These are phyloP conservation scores for Nyctibius grandis DNA, from an alignment of 2,797 vertebrate genomes.

Conservation along the genomic window DNA sequence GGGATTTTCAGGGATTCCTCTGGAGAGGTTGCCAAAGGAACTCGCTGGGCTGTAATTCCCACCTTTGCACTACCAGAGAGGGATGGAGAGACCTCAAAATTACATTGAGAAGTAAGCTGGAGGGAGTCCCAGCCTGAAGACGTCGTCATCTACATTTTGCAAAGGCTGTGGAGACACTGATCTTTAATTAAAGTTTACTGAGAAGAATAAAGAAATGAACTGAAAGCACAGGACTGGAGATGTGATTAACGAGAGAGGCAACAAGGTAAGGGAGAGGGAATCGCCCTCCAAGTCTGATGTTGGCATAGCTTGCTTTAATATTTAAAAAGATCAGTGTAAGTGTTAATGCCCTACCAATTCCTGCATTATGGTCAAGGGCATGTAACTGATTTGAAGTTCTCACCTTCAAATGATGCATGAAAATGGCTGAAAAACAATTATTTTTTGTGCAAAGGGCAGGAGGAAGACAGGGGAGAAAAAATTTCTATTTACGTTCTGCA, in stretches of 20 bases:
- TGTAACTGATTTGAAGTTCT: not conserved
- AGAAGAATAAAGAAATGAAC: not conserved
- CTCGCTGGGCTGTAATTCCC: not conserved
- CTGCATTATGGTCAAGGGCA: not conserved
- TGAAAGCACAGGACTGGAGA: not conserved
- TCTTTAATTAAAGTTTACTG: not conserved
- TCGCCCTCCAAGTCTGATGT: not conserved
- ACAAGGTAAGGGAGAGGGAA: not conserved
- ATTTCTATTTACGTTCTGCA: not conserved
- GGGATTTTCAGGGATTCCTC: conserved; percentile 52
- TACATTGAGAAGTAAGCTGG: not conserved
- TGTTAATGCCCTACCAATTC: not conserved
- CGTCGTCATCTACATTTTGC: not conserved
- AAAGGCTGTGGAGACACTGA: not conserved
- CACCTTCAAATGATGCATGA: not conserved
- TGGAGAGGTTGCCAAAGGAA: not conserved
- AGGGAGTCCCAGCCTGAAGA: not conserved
- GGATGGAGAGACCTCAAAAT: not conserved
- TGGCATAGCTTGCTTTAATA: not conserved
- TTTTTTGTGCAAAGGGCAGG: not conserved
- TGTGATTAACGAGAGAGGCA: not conserved
- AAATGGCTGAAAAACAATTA: not conserved
- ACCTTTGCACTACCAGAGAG: not conserved
- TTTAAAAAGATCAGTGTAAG: not conserved
- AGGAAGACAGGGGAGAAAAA: not conserved